These are phyloP conservation scores for Chrysemys picta DNA, from an alignment of 2,113 vertebrate species.

Conservation along the genomic window DNA sequence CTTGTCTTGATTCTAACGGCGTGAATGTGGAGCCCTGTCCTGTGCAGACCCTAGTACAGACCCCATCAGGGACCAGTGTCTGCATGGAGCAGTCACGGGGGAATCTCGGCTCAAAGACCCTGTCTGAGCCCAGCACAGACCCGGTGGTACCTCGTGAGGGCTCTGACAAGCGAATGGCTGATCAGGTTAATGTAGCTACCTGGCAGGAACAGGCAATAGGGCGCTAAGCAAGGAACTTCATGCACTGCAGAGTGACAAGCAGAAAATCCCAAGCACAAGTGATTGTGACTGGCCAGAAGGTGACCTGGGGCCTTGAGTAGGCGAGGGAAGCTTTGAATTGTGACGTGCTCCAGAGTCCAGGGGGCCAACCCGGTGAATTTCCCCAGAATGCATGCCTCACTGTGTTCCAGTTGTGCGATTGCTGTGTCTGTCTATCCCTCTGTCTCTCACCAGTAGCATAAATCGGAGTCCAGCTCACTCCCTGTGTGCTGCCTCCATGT, in stretches of 20 bases:
- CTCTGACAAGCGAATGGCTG: rapidly evolving
- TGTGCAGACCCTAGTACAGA: not conserved
- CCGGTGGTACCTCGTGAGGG: not conserved
- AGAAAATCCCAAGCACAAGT: not conserved
- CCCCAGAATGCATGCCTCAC: constrained; percentile 48
- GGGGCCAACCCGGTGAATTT: not conserved
- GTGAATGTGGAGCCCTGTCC: not conserved
- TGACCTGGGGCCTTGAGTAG: not conserved
- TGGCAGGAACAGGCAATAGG: not conserved
- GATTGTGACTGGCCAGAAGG: not conserved
- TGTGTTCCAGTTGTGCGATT: constrained; percentile 20
- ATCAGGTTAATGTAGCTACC: rapidly evolving
- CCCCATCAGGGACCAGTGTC: rapidly evolving
- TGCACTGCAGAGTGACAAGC: not conserved
- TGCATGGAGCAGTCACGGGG: not conserved
- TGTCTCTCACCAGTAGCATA: not conserved
- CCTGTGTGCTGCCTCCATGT: not conserved
- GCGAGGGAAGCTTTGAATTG: not conserved
- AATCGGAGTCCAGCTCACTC: not conserved
- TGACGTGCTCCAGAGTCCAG: not conserved
- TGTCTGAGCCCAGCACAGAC: not conserved
- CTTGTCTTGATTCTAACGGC: rapidly evolving
- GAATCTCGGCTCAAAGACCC: not conserved
- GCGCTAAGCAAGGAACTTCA: rapidly evolving
- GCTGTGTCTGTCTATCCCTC: not conserved